A percentile compares a stretch with the other conserved stretches of the same genome.
Evolutionary conservation across 2,888 invertebrate species (phyloP).

Genomic region (Cephalotes varians): DNA sequence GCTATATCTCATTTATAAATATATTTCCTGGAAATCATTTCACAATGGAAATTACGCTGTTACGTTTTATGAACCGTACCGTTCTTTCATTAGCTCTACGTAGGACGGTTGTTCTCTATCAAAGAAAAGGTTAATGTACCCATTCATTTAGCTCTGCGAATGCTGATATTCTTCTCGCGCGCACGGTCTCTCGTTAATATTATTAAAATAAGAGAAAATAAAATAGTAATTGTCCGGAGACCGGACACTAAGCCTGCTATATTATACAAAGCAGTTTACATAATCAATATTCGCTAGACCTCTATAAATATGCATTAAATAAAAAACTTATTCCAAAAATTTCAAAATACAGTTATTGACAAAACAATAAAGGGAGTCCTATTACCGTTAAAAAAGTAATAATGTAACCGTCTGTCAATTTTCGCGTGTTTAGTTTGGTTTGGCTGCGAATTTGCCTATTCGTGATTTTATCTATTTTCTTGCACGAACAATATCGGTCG

Average conservation of each 20-base stretch:
- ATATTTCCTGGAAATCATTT: constrained; percentile 25
- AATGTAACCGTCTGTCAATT: not conserved
- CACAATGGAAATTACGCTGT: constrained; percentile 7
- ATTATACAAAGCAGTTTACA: constrained; percentile 14
- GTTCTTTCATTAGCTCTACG: constrained; percentile 19
- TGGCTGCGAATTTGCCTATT: not conserved
- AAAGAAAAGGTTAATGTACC: constrained; percentile 26
- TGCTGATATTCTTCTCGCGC: not conserved
- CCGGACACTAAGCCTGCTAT: not conserved
- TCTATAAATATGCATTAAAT: constrained; percentile 19
- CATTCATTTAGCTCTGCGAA: constrained; percentile 37
- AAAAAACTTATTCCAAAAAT: not conserved
- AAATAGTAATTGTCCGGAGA: not conserved
- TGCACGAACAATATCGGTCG: constrained; percentile 3
- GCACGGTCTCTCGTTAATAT: constrained; percentile 36
- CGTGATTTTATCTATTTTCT: not conserved
- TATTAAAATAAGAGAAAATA: constrained; percentile 9
- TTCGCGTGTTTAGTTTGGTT: not conserved
- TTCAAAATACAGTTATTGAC: not conserved
- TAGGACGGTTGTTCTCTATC: constrained; percentile 5
- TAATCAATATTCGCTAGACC: not conserved
- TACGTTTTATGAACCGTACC: constrained; percentile 9
- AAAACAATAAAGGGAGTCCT: not conserved
- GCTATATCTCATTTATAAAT: constrained; percentile 36
- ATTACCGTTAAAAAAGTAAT: not conserved